These are phyloP conservation scores for Cataglyphis albicans DNA, from an alignment of 2,888 invertebrate species.

Conservation along the genomic window DNA sequence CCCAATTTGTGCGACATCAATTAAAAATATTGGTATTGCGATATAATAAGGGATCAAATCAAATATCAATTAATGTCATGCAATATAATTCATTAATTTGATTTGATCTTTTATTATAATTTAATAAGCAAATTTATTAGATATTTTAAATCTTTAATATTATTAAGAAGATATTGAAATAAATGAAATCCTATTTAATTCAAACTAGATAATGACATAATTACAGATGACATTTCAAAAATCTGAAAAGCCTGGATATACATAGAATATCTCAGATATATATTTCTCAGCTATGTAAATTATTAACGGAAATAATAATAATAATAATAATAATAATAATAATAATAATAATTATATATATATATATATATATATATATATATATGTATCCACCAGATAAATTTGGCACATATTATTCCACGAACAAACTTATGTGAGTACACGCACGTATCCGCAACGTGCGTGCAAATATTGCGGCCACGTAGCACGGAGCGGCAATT, in stretches of 20 bases:
- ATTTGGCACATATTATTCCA: slow-evolving; percentile 22
- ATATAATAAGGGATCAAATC: background rate
- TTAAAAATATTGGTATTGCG: background rate
- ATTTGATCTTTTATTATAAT: background rate
- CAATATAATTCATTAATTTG: slow-evolving; percentile 19
- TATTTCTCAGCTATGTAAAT: background rate
- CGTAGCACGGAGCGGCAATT: slow-evolving; percentile 44
- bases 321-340: too few species aligned
- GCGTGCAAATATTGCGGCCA: slow-evolving; percentile 42
- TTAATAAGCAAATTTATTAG: background rate
- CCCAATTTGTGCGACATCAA: background rate
- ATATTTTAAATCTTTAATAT: background rate
- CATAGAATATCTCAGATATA: background rate
- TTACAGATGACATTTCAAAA: background rate
- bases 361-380: background rate
- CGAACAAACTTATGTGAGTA: slow-evolving; percentile 24
- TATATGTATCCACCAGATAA: slow-evolving; percentile 3
- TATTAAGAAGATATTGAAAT: background rate
- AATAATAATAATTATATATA: background rate
- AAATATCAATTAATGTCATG: background rate
- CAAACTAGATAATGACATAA: background rate
- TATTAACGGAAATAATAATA: background rate
- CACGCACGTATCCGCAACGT: slow-evolving; percentile 4
- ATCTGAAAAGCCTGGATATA: background rate
- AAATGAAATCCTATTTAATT: background rate